Conservation (phyloP, 2,797 vertebrate species). For the Brachyrhaphis roseni region DNA sequence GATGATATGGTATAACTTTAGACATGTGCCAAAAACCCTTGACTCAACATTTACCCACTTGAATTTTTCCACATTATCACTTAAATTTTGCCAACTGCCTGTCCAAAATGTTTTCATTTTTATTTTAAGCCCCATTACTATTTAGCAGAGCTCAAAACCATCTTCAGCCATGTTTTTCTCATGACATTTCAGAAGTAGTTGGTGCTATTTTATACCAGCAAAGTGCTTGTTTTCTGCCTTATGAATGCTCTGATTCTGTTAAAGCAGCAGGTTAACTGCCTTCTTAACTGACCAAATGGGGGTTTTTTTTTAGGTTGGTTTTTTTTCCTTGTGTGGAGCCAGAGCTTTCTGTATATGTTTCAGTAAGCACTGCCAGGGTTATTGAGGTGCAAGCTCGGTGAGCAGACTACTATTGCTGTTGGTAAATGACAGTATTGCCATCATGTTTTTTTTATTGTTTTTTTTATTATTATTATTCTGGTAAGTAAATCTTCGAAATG, state of each 20-base stretch:
- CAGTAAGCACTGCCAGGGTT: slow-evolving; percentile 58
- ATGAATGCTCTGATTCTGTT: slow-evolving; percentile 62
- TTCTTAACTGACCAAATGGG: slow-evolving; percentile 70
- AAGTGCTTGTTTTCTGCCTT: slow-evolving; percentile 71
- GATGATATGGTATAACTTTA: slow-evolving; percentile 54
- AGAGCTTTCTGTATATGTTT: slow-evolving; percentile 43
- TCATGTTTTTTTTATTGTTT: slow-evolving; percentile 20
- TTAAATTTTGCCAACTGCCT: slow-evolving; percentile 48
- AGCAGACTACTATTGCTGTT: slow-evolving; percentile 36
- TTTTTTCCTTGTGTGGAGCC: slow-evolving; percentile 31
- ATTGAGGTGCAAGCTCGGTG: slow-evolving; percentile 39
- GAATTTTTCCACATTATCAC: slow-evolving; percentile 48
- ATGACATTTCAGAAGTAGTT: slow-evolving; percentile 55
- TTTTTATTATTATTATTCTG: neutral
- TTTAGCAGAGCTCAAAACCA: slow-evolving; percentile 26
- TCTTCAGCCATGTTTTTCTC: slow-evolving; percentile 35
- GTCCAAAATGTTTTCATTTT: slow-evolving; percentile 39
- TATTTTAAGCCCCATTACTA: slow-evolving; percentile 22
- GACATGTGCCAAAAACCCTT: slow-evolving; percentile 72
- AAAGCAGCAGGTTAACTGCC: slow-evolving; percentile 71
- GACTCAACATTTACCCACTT: slow-evolving; percentile 48
- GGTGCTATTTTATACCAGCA: slow-evolving; percentile 79
- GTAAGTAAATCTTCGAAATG: slow-evolving; percentile 11
- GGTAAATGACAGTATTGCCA: slow-evolving; percentile 34
- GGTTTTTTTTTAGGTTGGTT: slow-evolving; percentile 12